phyloP scores from a whole-genome alignment of 2,888 invertebrate genomes.

The Syrphus vitripennis region DNA sequence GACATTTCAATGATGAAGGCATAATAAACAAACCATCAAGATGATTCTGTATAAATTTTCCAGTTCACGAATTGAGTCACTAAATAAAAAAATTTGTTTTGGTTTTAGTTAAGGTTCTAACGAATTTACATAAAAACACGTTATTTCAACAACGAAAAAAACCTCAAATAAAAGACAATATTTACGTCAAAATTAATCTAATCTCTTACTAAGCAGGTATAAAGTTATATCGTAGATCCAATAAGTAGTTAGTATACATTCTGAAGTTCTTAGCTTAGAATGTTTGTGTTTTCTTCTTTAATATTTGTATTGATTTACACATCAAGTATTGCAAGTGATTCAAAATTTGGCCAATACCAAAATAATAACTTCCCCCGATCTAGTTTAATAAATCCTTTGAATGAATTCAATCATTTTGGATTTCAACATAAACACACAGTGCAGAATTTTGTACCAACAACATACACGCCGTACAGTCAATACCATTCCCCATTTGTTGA shows the following conservation, averaged over 20 bases:
- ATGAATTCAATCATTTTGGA: background rate
- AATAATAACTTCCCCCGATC: background rate
- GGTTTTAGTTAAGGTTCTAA: background rate
- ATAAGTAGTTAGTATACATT: background rate
- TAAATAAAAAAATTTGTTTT: background rate
- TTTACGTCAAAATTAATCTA: background rate
- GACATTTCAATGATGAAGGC: background rate
- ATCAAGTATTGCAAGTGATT: background rate
- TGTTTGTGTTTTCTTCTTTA: background rate
- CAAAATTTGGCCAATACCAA: background rate
- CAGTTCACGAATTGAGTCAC: background rate
- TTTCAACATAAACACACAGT: background rate
- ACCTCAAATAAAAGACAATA: background rate
- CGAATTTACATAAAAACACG: background rate
- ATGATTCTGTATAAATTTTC: background rate
- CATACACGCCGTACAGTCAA: too few relatives aligned
- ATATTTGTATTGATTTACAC: background rate
- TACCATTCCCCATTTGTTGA: background rate
- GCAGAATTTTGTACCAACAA: background rate
- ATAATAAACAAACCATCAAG: background rate
- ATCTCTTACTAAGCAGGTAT: background rate
- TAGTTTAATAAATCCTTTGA: background rate
- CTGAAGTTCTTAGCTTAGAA: background rate
- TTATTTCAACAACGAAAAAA: background rate
- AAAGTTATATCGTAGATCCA: background rate